Base-by-base conservation (phyloP, 2,888 invertebrate genomes). In the Therioaphis trifolii region DNA sequence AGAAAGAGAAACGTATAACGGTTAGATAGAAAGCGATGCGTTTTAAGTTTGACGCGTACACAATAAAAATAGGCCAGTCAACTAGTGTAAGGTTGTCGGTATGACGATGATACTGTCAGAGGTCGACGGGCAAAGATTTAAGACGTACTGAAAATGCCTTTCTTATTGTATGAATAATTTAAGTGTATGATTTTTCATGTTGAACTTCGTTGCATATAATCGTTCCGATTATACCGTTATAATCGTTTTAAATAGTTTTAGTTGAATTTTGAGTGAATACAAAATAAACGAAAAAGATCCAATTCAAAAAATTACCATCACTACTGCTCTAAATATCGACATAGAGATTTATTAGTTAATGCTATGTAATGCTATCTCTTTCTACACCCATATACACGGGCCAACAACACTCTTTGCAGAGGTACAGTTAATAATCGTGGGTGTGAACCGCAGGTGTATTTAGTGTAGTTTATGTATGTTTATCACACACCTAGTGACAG, bases 1-100 rank as follows among this genome's bases (percentile, higher is more conserved):
- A 77, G 76, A 77, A 76, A 29, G 76, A 77, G 63, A 77, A 63
- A 49, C 63, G 63, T 27, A 69, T 63, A 49, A 63, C n/a, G n/a
- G 63, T 46, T 35, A 7, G 3, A 63, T 66, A 52, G 35, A 72
- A 27, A 61, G 61, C 21, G 52, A 66, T 24, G 49, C 24, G 66
- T 21, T 77, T 49, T 68, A 68, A 68, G 49, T 66, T 66, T 40
- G 52, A 66, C 49, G 24, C 66, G 49, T 40, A 49, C 18, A 61
- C 27, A 27, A 76, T 76, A 61, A 61, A 66, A 49, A 66, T 66
- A 35, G 77, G 77, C 63, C 49, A 46, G 61, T 74, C 55, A 9
- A 74, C 74, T 74, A 18, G 43, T 29, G 29, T 14, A 40, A 24
- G 24, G 5, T 4, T 18, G 29, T n/a, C 35, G 35, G 35, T 35